A percentile compares a stretch with the other conserved stretches of the same genome.
phyloP scores from a whole-genome alignment of 1,140 invertebrate species.

The Leptinotarsa texana region DNA sequence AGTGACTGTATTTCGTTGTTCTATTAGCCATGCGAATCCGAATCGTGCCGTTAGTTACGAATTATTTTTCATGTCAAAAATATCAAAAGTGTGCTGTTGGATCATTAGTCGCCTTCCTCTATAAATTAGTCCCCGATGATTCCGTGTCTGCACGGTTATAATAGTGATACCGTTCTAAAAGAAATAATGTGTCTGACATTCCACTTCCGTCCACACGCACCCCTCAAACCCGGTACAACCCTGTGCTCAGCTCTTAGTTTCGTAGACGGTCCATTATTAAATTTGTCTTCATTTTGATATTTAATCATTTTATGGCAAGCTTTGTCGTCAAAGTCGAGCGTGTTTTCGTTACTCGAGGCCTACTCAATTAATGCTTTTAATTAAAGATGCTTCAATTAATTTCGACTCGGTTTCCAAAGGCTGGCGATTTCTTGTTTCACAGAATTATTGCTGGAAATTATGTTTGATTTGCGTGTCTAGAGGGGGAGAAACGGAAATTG shows the following conservation, averaged over 20 bases:
- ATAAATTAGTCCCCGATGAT: not conserved
- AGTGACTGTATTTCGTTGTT: too few relatives aligned
- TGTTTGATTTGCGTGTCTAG: constrained; percentile 16
- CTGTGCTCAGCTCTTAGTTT: constrained; percentile 40
- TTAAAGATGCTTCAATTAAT: constrained; percentile 51
- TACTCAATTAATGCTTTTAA: constrained; percentile 45
- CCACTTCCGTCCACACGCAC: constrained; percentile 21
- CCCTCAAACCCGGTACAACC: constrained; percentile 25
- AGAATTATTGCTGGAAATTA: constrained; percentile 35
- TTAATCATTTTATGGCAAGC: constrained; percentile 51
- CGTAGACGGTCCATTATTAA: constrained; percentile 44
- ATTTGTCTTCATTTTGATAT: constrained; percentile 52
- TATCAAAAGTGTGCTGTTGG: not conserved
- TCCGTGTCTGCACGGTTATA: not conserved
- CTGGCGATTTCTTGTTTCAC: constrained; percentile 26
- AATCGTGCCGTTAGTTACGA: too few relatives aligned
- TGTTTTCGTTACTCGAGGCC: constrained; percentile 38
- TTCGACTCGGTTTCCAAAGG: constrained; percentile 37
- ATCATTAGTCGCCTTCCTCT: not conserved
- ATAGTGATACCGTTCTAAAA: constrained; percentile 8
- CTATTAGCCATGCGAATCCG: too few relatives aligned
- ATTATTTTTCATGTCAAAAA: not conserved
- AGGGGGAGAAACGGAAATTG: not conserved
- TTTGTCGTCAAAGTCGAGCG: constrained; percentile 46
- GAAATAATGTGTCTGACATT: constrained; percentile 18